Evolutionary conservation across 2,888 invertebrate species (phyloP), one percentile per base, ranked within the genome.

Genomic region (Hanleya hanleyi): DNA sequence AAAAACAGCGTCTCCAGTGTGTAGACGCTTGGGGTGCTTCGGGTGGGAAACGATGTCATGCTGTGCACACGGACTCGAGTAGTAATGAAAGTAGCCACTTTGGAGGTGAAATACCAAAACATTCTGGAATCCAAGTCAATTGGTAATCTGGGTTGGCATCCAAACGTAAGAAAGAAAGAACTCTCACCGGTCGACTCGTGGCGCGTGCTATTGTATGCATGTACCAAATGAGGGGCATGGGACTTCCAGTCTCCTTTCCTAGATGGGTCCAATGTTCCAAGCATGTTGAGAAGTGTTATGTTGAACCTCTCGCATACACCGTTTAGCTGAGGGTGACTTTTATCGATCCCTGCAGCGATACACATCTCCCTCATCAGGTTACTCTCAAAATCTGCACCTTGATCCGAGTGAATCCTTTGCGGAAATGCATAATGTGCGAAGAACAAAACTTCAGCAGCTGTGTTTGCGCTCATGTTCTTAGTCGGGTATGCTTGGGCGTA

Each of bases 381-480:
- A 15, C 64, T 64, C 29, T 64, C 64, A 64, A 64, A 64, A 33
- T 64, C 26, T 7, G 12, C 6, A 64, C 64, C 64, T 32, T 64
- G 64, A 18, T 64, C 64, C 7, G 32, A 32, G 64, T 64, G 64
- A 9, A 36, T 7, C 18, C 67, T 15, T 18, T 9, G 22, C 12
- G 67, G 67, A 18, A 67, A 3, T 1, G 71, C 71, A 67, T 62
- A 75, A 67, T 73, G 38, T 7, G 47, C 35, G 18, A 75, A 38
- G 22, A 62, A 47, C n/a, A 71, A 47, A 1, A 50, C 57, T 47
- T 62, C 47, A 9, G 74, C 74, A 49, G 67, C 62, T 32, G 50
- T 61, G n/a, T 35, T 67, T 7, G 74, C 70, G 6, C 67, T 67
- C 41, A 61, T 41, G 22, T 71, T 68, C 68, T 36, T 67, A 9